Evolutionary conservation across 2,113 vertebrate genomes (phyloP).

Genomic region (Thinocorus orbignyianus): DNA sequence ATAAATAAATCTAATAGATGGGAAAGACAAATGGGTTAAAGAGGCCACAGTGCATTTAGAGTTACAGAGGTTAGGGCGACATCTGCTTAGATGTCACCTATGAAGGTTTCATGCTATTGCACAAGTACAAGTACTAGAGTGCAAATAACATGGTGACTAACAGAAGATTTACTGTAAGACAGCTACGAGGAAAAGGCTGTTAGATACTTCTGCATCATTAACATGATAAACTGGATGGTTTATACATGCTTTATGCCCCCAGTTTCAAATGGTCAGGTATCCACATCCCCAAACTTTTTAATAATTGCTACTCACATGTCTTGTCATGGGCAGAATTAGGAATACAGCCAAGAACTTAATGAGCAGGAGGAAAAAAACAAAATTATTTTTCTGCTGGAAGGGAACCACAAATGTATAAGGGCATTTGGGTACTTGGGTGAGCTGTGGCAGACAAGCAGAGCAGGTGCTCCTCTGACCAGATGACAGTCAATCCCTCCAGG

Average conservation of each 20-base stretch:
- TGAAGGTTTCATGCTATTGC: neutral
- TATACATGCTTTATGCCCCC: neutral
- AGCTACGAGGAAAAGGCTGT: neutral
- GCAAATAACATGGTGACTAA: neutral
- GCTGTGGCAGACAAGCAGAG: fast-evolving
- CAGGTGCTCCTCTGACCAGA: neutral
- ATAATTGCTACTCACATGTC: neutral
- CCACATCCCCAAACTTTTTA: neutral
- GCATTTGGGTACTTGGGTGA: fast-evolving
- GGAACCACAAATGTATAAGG: neutral
- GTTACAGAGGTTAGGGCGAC: neutral
- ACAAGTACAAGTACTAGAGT: neutral
- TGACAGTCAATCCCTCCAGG: neutral
- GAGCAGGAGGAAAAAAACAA: neutral
- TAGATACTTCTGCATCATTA: neutral
- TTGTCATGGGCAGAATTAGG: neutral
- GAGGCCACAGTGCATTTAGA: neutral
- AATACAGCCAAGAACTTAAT: neutral
- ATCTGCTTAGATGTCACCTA: neutral
- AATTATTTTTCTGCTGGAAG: neutral
- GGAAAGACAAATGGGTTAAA: neutral
- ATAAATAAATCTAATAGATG: neutral
- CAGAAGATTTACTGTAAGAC: neutral
- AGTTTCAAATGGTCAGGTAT: neutral
- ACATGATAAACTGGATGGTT: neutral